A percentile compares a stretch with the other conserved stretches of the same genome.
These are phyloP conservation scores for Lissonota sp. DNA, from an alignment of 2,888 invertebrate genomes.

Conservation along the genomic window DNA sequence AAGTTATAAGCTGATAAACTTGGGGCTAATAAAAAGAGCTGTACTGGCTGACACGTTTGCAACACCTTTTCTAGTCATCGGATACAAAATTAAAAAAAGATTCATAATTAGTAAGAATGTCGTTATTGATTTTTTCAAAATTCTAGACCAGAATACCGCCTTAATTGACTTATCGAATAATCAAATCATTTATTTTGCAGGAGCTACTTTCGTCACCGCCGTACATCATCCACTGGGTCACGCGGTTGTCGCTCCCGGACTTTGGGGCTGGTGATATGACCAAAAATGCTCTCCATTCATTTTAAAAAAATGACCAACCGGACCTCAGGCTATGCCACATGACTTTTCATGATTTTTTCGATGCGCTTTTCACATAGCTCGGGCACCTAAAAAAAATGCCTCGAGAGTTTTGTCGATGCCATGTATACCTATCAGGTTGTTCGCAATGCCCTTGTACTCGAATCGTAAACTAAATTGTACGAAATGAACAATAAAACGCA, in stretches of 20 bases:
- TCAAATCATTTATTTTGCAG: conserved; percentile 8
- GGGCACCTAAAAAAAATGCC: not conserved
- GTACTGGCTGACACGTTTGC: too few species aligned
- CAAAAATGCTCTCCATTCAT: conserved; percentile 1
- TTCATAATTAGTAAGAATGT: too few species aligned
- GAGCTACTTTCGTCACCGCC: conserved; percentile 52
- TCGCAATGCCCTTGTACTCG: conserved; percentile 13
- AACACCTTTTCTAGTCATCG: too few species aligned
- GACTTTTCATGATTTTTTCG: not conserved
- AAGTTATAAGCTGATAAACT: too few species aligned
- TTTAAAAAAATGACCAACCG: conserved; percentile 20
- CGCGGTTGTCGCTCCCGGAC: conserved; percentile 29
- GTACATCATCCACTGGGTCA: conserved; percentile 35
- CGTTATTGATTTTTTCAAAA: too few species aligned
- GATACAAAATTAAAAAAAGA: too few species aligned
- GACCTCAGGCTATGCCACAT: conserved; percentile 37
- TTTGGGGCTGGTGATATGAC: conserved; percentile 45
- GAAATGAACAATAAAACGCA: conserved; percentile 29
- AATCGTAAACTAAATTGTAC: conserved; percentile 3
- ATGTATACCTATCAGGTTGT: conserved; percentile 19
- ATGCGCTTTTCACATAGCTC: conserved; percentile 18
- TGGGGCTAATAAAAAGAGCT: too few species aligned
- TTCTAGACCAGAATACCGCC: too few species aligned
- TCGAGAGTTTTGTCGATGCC: conserved; percentile 5
- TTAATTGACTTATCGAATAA: not conserved